These are phyloP conservation scores for Drosophila robusta DNA, from an alignment of 2,888 invertebrate genomes.

Conservation along the genomic window DNA sequence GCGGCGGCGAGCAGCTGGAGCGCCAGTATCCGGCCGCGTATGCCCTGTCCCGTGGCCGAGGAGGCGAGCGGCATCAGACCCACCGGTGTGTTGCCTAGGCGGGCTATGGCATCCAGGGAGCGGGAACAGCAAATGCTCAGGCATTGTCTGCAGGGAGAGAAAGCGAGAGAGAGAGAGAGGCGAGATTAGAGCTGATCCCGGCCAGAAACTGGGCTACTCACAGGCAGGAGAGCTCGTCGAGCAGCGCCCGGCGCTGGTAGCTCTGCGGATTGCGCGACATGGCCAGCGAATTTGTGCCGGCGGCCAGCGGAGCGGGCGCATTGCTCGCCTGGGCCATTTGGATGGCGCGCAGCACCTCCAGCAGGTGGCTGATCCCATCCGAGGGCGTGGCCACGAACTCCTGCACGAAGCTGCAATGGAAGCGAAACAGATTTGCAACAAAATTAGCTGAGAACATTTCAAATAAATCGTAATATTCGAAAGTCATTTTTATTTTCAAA, in stretches of 20 bases:
- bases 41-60: conserved; percentile 94
- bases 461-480: too few species aligned
- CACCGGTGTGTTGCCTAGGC: conserved; percentile 91
- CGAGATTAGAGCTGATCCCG: not conserved
- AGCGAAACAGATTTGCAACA: not conserved
- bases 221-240: conserved; percentile 95
- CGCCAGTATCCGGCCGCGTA: conserved; percentile 93
- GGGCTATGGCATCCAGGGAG: conserved; percentile 91
- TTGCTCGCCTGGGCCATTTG: conserved; percentile 92
- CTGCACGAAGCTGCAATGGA: conserved; percentile 91
- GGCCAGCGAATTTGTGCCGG: conserved; percentile 70
- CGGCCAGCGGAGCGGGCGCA: conserved; percentile 69
- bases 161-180: accelerated
- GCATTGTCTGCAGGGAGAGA: conserved; percentile 88
- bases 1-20: conserved; percentile 94
- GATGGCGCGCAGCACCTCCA: conserved; percentile 94
- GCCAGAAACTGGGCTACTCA: conserved; percentile 82
- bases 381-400: conserved; percentile 95
- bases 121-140: conserved; percentile 92
- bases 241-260: conserved; percentile 90
- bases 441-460: too few species aligned
- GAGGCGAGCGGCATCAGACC: conserved; percentile 94
- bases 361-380: conserved; percentile 93
- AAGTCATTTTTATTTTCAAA: too few species aligned
- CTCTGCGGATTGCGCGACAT: conserved; percentile 88